Evolutionary conservation across 1,140 invertebrate species (phyloP), one percentile per base, ranked within the genome.

Genomic region (Zaprionus africanus): DNA sequence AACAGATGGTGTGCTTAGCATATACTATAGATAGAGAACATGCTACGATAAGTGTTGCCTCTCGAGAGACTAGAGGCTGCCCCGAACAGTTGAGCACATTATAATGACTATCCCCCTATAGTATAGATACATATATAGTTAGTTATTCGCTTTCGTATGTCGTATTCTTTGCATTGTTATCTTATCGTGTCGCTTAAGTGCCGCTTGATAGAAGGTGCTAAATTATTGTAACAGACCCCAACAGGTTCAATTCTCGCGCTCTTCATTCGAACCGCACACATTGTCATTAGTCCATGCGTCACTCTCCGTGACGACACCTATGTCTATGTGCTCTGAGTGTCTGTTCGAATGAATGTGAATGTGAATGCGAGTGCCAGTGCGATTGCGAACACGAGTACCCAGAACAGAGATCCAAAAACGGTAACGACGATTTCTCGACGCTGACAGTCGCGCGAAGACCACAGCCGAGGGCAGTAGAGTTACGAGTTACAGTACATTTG

Each of bases 401-500:
- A 60, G 58, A 56, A 77, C 31, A n/a, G 36, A 78, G 76, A 88
- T 70, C 78, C 81, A 74, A 80, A 88, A 80, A 75, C 54, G 74
- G 71, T 66, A 38, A 70, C 69, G 61, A 60, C 65, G 34, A 67
- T 58, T 46, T 63, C 76, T 64, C 43, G 26, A 24, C 57, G 58
- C 69, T 71, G 84, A 76, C 84, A 88, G 84, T 88, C 75, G 71
- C 64, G 81, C 58, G 53, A 43, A 59, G 71, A 87, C 81, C 85
- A 81, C 81, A 84, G 85, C 73, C 85, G 88, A 68, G 67, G 71
- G 51, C 81, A 81, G 72, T 79, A 79, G 85, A 51, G 46, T 51
- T 51, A 51, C 83, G 75, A 81, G 72, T 83, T 59, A 7, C 56
- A 73, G 49, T 53, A 66, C 54, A 74, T 64, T 79, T 59, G 54